A percentile compares a stretch with the other conserved stretches of the same genome.
phyloP scores from a whole-genome alignment of 2,888 invertebrate species.

The Marasmarcha lunaedactyla region DNA sequence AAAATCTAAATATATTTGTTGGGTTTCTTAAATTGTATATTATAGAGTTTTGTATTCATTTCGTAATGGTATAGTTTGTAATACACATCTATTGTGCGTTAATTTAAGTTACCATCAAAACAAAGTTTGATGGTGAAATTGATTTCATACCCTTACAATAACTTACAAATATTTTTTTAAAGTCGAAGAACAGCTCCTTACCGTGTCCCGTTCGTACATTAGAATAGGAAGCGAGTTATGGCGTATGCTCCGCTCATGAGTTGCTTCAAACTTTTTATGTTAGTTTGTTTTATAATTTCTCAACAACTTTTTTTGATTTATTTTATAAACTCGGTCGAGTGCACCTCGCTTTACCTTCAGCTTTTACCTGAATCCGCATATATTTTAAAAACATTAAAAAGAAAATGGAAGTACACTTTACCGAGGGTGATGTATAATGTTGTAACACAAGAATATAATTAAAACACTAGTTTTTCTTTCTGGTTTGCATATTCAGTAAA shows the following conservation, averaged over 20 bases:
- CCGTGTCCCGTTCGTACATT: conserved; percentile 21
- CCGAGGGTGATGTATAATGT: neutral
- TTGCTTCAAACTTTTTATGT: conserved; percentile 49
- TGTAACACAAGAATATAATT: neutral
- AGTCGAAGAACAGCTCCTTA: conserved; percentile 20
- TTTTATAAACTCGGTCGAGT: conserved; percentile 10
- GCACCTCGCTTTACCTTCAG: neutral
- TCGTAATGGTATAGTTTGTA: no score
- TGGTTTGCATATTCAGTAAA: neutral
- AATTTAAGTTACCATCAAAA: no score
- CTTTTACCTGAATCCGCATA: neutral
- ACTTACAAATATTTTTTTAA: no score
- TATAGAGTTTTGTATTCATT: no score
- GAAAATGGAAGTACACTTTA: neutral
- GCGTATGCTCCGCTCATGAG: conserved; percentile 42
- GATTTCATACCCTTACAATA: no score
- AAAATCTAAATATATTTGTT: no score
- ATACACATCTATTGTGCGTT: no score
- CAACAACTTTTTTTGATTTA: conserved; percentile 29
- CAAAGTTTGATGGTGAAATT: no score
- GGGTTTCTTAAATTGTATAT: no score
- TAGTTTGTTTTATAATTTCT: conserved; percentile 52
- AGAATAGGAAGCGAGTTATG: conserved; percentile 52
- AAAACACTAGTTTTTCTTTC: neutral
- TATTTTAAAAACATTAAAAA: neutral